Percentiles rank a stretch among this genome's conserved stretches.
phyloP scores from a whole-genome alignment of 2,113 vertebrate species.

The Trachemys scripta region DNA sequence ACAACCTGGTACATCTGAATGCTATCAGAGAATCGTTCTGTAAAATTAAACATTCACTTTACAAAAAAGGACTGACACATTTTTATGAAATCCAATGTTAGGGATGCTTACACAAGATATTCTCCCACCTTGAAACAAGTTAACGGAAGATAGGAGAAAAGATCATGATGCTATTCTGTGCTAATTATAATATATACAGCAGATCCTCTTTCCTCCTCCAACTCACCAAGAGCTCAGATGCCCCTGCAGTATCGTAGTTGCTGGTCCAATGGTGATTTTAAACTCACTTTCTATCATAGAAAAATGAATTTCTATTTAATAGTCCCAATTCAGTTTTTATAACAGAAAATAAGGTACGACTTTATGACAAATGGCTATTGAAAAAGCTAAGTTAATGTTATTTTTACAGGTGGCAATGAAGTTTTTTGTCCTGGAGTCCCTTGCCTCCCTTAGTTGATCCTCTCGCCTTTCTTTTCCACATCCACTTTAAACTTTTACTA shows the following conservation, averaged over 20 bases:
- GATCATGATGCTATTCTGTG: not conserved
- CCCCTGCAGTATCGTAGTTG: not conserved
- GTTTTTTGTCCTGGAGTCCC: not conserved
- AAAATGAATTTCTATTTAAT: not conserved
- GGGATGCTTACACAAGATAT: not conserved
- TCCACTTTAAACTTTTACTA: not conserved
- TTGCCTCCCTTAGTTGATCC: not conserved
- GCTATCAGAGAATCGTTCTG: not conserved
- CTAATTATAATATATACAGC: not conserved
- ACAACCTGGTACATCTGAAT: not conserved
- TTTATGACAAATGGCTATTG: not conserved
- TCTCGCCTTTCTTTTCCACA: not conserved
- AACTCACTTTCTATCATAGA: not conserved
- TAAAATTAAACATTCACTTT: not conserved
- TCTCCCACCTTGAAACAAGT: not conserved
- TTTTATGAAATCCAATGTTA: not conserved
- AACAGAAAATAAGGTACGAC: not conserved
- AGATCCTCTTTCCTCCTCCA: not conserved
- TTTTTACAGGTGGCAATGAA: not conserved
- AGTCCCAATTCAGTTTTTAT: not conserved
- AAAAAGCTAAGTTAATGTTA: not conserved
- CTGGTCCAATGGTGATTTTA: not conserved
- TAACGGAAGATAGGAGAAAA: not conserved
- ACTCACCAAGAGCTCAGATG: not conserved
- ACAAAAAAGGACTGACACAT: not conserved